Conservation (phyloP, 2,888 invertebrate species). For the Meganola albula region DNA sequence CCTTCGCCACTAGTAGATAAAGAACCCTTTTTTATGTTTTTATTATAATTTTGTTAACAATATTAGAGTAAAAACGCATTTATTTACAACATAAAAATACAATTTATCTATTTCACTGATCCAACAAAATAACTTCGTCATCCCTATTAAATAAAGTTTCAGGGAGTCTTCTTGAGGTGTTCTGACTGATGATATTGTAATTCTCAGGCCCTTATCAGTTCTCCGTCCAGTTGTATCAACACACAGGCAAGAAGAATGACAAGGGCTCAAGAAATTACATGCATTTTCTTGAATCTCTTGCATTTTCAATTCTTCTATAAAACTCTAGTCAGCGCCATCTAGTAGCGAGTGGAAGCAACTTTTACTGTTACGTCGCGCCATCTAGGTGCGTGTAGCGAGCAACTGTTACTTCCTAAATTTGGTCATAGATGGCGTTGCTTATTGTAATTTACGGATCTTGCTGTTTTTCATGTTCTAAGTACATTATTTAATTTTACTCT, state of each 20-base stretch:
- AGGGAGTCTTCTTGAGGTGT: slow-evolving; percentile 10
- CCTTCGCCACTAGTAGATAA: no score
- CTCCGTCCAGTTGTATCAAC: slow-evolving; percentile 94
- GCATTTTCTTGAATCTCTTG: slow-evolving; percentile 4
- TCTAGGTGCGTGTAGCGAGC: slow-evolving; percentile 35
- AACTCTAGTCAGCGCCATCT: no score
- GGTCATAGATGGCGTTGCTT: slow-evolving; percentile 29
- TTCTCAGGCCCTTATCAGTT: slow-evolving; percentile 30
- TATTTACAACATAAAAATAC: no score
- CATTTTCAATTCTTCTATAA: slow-evolving; percentile 16
- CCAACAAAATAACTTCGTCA: no score
- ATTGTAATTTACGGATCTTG: no score
- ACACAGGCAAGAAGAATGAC: slow-evolving; percentile 95
- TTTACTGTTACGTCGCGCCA: slow-evolving; percentile 28
- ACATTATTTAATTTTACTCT: no score
- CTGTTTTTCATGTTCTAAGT: no score
- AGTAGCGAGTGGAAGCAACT: slow-evolving; percentile 4
- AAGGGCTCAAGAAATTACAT: slow-evolving; percentile 82
- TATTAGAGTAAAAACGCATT: no score
- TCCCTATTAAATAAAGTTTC: no score
- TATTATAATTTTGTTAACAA: no score
- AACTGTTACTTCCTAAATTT: slow-evolving; percentile 11
- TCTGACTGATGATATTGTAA: slow-evolving; percentile 14
- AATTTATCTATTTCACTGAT: no score
- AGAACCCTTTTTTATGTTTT: no score